Evolutionary conservation across 2,888 invertebrate genomes (phyloP), one percentile per base, ranked within the genome.

Genomic region (Tigriopus californicus): DNA sequence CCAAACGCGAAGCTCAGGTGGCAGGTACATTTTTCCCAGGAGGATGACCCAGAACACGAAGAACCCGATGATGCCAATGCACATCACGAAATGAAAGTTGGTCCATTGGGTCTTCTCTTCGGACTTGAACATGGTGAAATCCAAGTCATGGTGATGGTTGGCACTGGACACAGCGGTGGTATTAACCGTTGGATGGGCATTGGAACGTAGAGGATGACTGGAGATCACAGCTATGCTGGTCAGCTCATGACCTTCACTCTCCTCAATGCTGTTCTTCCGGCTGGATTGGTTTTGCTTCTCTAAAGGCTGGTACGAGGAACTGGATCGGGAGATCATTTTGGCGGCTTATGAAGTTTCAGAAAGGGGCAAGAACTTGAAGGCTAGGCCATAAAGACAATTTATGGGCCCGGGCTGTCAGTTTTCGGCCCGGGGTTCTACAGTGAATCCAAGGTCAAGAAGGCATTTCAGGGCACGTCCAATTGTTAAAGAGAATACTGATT

Each of bases 61-160:
- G 48, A 58, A 58, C n/a, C 58, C 58, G 24, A 47, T 49, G 40
- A 58, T 58, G 6, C 58, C 58, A 11, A 58, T 18, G 24, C 58
- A 58, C 48, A 58, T 47, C 13, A 58, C 48, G 25, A 47, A 58
- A 49, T 58, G 58, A 49, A 58, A 58, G 22, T 58, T 58, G 18
- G 58, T 58, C 58, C 58, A 58, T 22, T 49, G 20, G 5, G 15
- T 22, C 22, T 22, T 22, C 22, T 49, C 49, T 13, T n/a, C 15
- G 12, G 41, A 18, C n/a, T 41, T 41, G 18, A 15, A 41, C 18
- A 54, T 18, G 54, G 42, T 20, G 41, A 20, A 54, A 41, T 54
- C 54, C 15, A 13, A 11, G 15, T 18, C 12, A n/a, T 40, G 40
- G n/a, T 15, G 41, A 10, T 33, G 40, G 41, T 15, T 15, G 40